Evolutionary conservation across 2,888 invertebrate species (phyloP).

Genomic region (Lepidocyrtoides sp.): DNA sequence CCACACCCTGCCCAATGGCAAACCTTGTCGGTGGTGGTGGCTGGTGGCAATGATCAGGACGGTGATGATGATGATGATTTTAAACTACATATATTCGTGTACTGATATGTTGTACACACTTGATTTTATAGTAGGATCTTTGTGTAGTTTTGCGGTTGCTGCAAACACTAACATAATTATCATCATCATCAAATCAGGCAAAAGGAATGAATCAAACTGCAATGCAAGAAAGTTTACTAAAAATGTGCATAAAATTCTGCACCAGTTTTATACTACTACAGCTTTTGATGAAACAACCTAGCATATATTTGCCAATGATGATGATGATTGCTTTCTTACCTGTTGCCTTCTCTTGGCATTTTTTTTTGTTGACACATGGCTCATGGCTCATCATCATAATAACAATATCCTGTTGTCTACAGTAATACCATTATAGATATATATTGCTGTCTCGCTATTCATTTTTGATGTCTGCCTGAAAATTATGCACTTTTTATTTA

Average conservation of each 20-base stretch:
- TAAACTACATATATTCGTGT: conserved; percentile 45
- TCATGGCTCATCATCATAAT: conserved; percentile 70
- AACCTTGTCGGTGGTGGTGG: conserved; percentile 60
- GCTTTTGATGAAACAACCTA: background rate
- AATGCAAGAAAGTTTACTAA: conserved; percentile 21
- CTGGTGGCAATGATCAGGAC: conserved; percentile 38
- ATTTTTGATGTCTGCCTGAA: conserved; percentile 61
- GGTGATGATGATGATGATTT: conserved; percentile 68
- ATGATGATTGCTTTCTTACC: conserved; percentile 58
- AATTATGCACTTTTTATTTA: conserved; percentile 32
- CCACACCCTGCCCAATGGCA: conserved; percentile 81
- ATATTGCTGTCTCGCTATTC: background rate
- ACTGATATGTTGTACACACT: conserved; percentile 32
- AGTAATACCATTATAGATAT: background rate
- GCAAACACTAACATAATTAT: conserved; percentile 14
- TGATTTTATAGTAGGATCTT: background rate
- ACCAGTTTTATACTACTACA: background rate
- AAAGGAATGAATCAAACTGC: conserved; percentile 35
- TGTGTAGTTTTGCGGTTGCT: conserved; percentile 21
- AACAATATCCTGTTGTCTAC: conserved; percentile 66
- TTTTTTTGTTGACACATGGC: conserved; percentile 75
- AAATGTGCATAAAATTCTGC: conserved; percentile 70
- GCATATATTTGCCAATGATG: background rate
- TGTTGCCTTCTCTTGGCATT: conserved; percentile 56
- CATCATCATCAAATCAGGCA: conserved; percentile 32